Percentiles rank a stretch among this genome's conserved stretches.
phyloP scores from a whole-genome alignment of 2,888 invertebrate species.

The Tetanocera ferruginea region DNA sequence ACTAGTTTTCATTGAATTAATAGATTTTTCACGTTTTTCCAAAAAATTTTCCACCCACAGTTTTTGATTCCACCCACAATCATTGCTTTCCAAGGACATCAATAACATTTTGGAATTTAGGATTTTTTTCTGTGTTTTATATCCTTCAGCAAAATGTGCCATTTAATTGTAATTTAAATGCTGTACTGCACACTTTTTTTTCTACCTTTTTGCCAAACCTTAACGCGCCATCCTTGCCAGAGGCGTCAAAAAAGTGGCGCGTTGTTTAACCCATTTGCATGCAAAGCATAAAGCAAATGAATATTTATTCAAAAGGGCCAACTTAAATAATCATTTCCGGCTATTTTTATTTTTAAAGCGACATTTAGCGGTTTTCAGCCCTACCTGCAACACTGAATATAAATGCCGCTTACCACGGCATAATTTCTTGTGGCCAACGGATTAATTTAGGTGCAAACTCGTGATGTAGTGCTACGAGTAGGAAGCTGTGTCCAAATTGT shows the following conservation, averaged over 20 bases:
- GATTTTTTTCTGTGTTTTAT: background rate
- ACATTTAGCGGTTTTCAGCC: background rate
- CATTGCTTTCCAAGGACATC: background rate
- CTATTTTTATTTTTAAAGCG: background rate
- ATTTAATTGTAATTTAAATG: constrained; percentile 6
- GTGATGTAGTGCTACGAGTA: background rate
- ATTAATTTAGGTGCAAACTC: background rate
- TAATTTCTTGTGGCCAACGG: background rate
- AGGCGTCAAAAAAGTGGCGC: background rate
- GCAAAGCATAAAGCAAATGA: constrained; percentile 12
- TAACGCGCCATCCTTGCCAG: background rate
- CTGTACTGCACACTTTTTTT: background rate
- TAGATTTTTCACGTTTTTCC: too few species aligned
- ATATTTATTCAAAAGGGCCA: constrained; percentile 11
- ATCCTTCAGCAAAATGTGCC: background rate
- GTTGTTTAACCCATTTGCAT: background rate
- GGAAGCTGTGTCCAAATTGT: background rate
- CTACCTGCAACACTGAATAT: background rate
- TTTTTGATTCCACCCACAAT: too few species aligned
- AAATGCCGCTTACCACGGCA: background rate
- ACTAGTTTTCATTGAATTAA: too few species aligned
- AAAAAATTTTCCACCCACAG: too few species aligned
- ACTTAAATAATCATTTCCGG: constrained; percentile 13
- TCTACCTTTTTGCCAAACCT: background rate
- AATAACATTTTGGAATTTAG: background rate